Percentiles rank a stretch among this genome's conserved stretches.
Evolutionary conservation across 2,113 vertebrate genomes (phyloP).

Genomic region (Otis tarda): DNA sequence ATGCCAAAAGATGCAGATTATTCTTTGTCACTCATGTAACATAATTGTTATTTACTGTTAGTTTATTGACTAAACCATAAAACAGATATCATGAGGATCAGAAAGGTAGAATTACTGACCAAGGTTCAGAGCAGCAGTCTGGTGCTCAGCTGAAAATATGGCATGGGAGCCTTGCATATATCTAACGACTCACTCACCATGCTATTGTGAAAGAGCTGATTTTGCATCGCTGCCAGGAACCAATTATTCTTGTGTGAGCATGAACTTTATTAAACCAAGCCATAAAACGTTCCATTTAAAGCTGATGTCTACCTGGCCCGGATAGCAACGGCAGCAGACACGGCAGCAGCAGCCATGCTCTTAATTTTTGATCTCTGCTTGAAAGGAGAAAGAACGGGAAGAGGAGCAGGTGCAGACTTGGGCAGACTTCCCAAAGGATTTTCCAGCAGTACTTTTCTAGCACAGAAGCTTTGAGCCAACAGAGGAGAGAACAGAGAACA

Average conservation of each 20-base stretch:
- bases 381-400: slow-evolving; percentile 28
- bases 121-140: not conserved
- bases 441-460: slow-evolving; percentile 58
- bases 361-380: slow-evolving; percentile 59
- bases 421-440: slow-evolving; percentile 61
- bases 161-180: not conserved
- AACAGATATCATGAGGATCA: not conserved
- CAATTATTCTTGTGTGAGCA: not conserved
- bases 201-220: not conserved
- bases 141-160: not conserved
- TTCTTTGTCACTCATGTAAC: not conserved
- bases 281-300: not conserved
- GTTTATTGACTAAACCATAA: not conserved
- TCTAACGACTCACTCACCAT: not conserved
- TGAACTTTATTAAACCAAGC: not conserved
- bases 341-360: slow-evolving; percentile 67
- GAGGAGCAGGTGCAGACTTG: slow-evolving; percentile 23
- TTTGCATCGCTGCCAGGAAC: not conserved
- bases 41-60: not conserved
- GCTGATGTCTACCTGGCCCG: slow-evolving; percentile 76
- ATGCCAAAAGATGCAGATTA: not conserved
- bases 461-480: slow-evolving; percentile 33
- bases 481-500: slow-evolving; percentile 15
- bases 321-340: slow-evolving; percentile 66
- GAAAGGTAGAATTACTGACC: not conserved